Evolutionary conservation across 2,113 vertebrate genomes (phyloP), one percentile per base, ranked within the genome.

Genomic region (Oreocharis arfaki): DNA sequence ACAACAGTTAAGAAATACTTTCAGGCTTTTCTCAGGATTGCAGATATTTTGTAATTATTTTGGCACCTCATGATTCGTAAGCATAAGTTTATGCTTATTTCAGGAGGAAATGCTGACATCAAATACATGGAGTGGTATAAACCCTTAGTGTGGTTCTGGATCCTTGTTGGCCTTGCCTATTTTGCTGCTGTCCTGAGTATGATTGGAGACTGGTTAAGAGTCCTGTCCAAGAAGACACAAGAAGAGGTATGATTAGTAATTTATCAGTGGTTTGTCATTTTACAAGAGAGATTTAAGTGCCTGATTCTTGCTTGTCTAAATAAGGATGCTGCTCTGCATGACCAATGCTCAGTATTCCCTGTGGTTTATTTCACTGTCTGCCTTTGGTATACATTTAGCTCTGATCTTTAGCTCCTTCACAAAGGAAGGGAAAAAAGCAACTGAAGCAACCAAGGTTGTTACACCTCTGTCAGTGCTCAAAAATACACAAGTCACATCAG

Each of bases 151-250:
- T 99, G 99, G 99, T 99, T 99, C 93, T 99, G 99, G 99, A 99
- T 99, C 87, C 98, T 99, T 83, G 98, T 99, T 87, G 99, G 99
- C 41, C 98, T 99, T 61, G 99, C 99, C 61, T 99, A 99, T 97
- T 99, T 99, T 97, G 99, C 99, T 47, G 99, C 99, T 18, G 99
- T 99, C 67, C 98, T 99, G 97, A 99, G 99, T 95, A 99, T 99
- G 99, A 99, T 99, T 68, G 99, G 99, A 98, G 99, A 99, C 73
- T 99, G 99, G 99, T 96, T 99, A 55, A 97, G 98, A 83, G 99
- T 99, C 84, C 97, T 99, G 82, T 99, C 99, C 76, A 99, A 98
- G 98, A 99, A 98, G 97, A 99, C 99, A 16, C 99, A 99, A 97
- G 99, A 99, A 94, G 99, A 99, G 99, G 99, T 99, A 98, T 39